Base-by-base conservation (phyloP, 2,797 vertebrate species). In the Phataginus tetradactyla region DNA sequence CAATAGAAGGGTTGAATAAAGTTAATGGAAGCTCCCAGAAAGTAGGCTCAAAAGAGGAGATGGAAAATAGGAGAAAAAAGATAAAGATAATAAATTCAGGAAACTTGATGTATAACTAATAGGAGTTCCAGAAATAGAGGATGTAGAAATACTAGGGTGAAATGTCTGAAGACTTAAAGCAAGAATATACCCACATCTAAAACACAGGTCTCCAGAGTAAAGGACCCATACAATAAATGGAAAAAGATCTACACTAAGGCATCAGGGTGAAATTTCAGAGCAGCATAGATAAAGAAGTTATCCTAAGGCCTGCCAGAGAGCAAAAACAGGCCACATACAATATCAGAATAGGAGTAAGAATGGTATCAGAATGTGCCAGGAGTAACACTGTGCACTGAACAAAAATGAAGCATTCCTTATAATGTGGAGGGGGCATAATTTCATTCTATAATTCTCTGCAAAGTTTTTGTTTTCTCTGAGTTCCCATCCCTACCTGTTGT, bases 131-230 rank as follows among this genome's bases (percentile, higher is more conserved):
- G 74, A 75, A 74, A 64, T n/a, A 32, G 25, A 39, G 18, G 45
- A 79, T 21, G 1, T 39, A 55, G 53, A 61, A 69, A 55, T 45
- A 69, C 0, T n/a, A 11, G 11, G 27, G 34, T 84, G 39, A 55
- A 42, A 63, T 81, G 51, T 63, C 53, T 32, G 71, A 86, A 75
- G 66, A 69, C 13, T 45, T 13, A 75, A 55, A 34, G 27, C 21
- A 71, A 72, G 57, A 93, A 72, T 32, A 18, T 39, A 75, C n/a
- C 53, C 51, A 85, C 71, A 78, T n/a, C 49, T 84, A 13, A 91
- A 32, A 49, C 32, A 55, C 21, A 23, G 34, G 7, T 53, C 85
- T 71, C 61, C n/a, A 53, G 8, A 75, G 77, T n/a, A 71, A 69
- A 49, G 32, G 37, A 12, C 17, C 15, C 29, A 49, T 29, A 2